Percentiles rank a stretch among this genome's conserved stretches.
These are phyloP conservation scores for Pseudochirops corinnae DNA, from an alignment of 2,797 vertebrate species.

Conservation along the genomic window DNA sequence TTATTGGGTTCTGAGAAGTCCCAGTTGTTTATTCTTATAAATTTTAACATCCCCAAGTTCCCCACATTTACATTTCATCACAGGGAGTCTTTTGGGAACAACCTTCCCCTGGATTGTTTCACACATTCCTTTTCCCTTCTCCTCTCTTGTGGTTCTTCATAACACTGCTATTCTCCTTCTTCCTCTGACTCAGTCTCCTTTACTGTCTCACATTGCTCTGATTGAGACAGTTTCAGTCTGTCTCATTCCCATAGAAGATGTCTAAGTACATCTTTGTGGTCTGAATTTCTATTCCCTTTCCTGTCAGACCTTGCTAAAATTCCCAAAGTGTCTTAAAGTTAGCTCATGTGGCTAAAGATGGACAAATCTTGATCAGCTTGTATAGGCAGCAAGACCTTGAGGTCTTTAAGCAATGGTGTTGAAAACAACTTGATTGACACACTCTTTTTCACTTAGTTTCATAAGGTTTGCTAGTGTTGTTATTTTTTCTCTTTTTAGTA, in stretches of 20 bases:
- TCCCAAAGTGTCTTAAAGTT: conserved; percentile 13
- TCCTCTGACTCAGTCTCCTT: neutral
- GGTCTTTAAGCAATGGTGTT: neutral
- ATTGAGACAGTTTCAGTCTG: neutral
- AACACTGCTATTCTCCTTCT: neutral
- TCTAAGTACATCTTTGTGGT: conserved; percentile 34
- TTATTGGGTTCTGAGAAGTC: neutral
- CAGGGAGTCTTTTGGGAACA: neutral
- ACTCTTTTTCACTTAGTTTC: conserved; percentile 8
- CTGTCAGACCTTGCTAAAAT: conserved; percentile 23
- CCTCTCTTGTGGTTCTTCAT: conserved; percentile 16
- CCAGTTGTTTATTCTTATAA: neutral
- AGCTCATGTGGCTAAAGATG: conserved; percentile 19
- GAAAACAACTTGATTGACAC: neutral
- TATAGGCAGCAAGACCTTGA: neutral
- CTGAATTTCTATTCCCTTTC: conserved; percentile 15
- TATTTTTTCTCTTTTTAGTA: neutral
- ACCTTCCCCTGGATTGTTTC: neutral
- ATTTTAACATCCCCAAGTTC: neutral
- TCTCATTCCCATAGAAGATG: conserved; percentile 24
- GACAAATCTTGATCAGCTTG: neutral
- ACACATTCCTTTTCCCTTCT: neutral
- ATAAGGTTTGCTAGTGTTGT: neutral
- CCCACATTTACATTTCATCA: neutral
- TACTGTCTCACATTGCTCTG: neutral